These are phyloP conservation scores for Parasteatoda tepidariorum DNA, from an alignment of 1,140 invertebrate species.

Conservation along the genomic window DNA sequence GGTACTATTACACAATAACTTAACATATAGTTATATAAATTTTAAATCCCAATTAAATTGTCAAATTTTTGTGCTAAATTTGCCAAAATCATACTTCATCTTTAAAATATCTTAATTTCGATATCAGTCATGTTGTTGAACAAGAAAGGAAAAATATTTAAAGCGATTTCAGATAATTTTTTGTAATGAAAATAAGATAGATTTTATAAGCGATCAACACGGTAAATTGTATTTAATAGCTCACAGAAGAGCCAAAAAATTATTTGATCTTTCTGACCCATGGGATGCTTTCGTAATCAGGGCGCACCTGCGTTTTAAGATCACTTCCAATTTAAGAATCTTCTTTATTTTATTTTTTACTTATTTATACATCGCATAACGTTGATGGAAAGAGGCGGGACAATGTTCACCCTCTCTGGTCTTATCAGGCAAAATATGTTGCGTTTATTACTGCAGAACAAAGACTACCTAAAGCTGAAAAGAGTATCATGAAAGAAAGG, in stretches of 20 bases:
- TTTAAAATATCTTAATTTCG: no score
- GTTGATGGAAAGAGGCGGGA: conserved; percentile 50
- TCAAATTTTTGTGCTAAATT: no score
- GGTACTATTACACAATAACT: no score
- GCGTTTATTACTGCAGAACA: conserved; percentile 29
- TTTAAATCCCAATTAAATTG: no score
- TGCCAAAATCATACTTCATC: no score
- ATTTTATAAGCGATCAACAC: background rate
- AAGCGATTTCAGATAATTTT: no score
- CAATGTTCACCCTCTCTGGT: conserved; percentile 33
- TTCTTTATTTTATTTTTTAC: conserved; percentile 27
- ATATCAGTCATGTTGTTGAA: no score
- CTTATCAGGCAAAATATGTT: conserved; percentile 37
- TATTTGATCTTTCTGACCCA: conserved; percentile 17
- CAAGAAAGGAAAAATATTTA: no score
- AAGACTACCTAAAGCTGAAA: conserved; percentile 17
- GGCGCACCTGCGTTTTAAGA: conserved; percentile 47
- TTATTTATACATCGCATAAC: conserved; percentile 19
- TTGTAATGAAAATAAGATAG: background rate
- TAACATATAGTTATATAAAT: no score
- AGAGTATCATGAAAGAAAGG: background rate
- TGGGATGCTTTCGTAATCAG: conserved; percentile 36
- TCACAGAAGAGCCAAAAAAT: conserved; percentile 14
- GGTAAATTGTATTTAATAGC: conserved; percentile 6
- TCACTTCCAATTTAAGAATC: conserved; percentile 42